Base-by-base conservation (phyloP, 2,797 vertebrate species). In the Acanthurus leucopareius region DNA sequence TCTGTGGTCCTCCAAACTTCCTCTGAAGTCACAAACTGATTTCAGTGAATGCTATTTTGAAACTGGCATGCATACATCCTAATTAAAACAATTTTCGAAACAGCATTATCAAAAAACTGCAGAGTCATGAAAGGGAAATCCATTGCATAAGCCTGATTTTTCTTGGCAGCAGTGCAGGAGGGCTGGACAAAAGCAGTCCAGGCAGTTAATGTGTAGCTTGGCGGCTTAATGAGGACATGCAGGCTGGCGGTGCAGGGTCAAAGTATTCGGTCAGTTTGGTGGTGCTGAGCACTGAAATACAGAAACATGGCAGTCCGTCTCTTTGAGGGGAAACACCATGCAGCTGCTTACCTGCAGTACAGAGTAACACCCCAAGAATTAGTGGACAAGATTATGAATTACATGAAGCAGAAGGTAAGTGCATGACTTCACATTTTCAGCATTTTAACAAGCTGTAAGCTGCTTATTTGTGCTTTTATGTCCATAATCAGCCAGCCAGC, bases 241-340 rank as follows among this genome's bases (percentile, higher is more conserved):
- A 51, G 16, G 5, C 28, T 32, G 28, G 28, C 28, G 2, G 28
- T 42, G 67, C 42, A 8, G 35, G 42, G 28, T 71, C n/a, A n/a
- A 8, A 15, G 20, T 25, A 13, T 19, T 59, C 8, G 0, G 8
- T 10, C n/a, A 38, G 64, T 42, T 3, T 0, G 19, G 42, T 3
- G 3, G 15, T 32, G 9, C 19, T 6, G 0, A 72, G 40, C 17
- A 7, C 10, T 19, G 14, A 8, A 22, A 4, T 6, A 59, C 11
- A 45, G 54, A 16, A 48, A 28, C 65, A 93, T 93, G 91, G 71
- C 87, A 11, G 77, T 92, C 0, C 78, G 88, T 38, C 70, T 77
- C 2, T 94, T 77, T 19, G 92, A 93, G 22, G 80, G 54, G 0
- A 86, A 80, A 66, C 69, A 79, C 4, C 91, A 93, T 2, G 88